These are phyloP conservation scores for Sarcophaga bullata DNA, from an alignment of 1,140 invertebrate genomes.

Conservation along the genomic window DNA sequence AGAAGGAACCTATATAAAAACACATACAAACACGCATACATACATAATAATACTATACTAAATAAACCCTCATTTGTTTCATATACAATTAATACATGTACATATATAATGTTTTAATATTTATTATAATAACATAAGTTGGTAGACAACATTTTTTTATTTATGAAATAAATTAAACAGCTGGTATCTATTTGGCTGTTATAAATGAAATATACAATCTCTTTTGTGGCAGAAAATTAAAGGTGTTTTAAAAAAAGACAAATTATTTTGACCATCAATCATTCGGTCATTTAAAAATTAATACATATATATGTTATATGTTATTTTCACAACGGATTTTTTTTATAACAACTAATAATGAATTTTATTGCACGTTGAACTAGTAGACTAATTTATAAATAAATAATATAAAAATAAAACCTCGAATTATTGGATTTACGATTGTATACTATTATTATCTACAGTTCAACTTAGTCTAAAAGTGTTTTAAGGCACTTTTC, in stretches of 20 bases:
- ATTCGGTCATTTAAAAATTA: not conserved
- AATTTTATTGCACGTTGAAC: not conserved
- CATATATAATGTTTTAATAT: too few relatives aligned
- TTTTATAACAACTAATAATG: not conserved
- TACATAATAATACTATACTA: not conserved
- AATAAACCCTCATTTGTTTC: not conserved
- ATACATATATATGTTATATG: not conserved
- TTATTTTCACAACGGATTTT: not conserved
- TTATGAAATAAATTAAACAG: too few relatives aligned
- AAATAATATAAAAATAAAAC: too few relatives aligned
- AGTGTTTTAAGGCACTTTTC: constrained; percentile 5
- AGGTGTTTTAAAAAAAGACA: not conserved
- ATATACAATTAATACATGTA: too few relatives aligned
- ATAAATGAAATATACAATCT: too few relatives aligned
- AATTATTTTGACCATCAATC: not conserved
- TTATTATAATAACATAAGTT: too few relatives aligned
- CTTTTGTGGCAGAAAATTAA: too few relatives aligned
- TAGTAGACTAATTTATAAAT: not conserved
- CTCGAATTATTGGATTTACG: too few relatives aligned
- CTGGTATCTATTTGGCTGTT: too few relatives aligned
- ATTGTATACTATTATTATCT: too few relatives aligned
- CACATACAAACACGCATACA: not conserved
- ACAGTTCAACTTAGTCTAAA: too few relatives aligned
- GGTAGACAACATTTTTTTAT: too few relatives aligned
- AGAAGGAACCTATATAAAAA: not conserved